These are phyloP conservation scores for Melipona quadrifasciata DNA, from an alignment of 1,140 invertebrate genomes.

Conservation along the genomic window DNA sequence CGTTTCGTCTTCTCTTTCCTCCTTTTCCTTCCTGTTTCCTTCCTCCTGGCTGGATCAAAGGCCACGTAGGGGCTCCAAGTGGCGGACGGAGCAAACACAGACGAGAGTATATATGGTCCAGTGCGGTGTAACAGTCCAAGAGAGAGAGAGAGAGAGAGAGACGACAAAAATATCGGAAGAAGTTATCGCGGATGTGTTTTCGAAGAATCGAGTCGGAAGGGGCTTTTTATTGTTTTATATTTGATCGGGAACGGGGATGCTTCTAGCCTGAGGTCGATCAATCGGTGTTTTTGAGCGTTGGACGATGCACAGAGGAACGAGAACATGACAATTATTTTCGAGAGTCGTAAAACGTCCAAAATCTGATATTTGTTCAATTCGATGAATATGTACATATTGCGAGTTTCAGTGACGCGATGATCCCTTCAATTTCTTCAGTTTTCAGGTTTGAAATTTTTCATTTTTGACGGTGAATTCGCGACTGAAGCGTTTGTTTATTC, in stretches of 20 bases:
- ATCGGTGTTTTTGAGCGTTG: not conserved
- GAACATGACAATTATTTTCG: too few species aligned
- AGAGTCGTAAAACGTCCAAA: too few species aligned
- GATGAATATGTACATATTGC: too few species aligned
- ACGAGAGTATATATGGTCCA: not conserved
- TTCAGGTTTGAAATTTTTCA: too few species aligned
- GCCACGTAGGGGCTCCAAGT: too few species aligned
- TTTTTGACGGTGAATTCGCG: too few species aligned
- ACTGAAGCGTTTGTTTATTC: too few species aligned
- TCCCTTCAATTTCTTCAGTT: too few species aligned
- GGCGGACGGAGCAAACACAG: not conserved
- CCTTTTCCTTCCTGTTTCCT: not conserved
- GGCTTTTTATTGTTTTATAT: too few species aligned
- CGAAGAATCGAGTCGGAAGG: not conserved
- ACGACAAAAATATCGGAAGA: not conserved
- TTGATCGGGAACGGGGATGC: too few species aligned
- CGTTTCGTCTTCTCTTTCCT: not conserved
- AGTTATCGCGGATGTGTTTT: not conserved
- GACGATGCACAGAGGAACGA: not conserved
- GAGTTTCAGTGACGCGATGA: too few species aligned
- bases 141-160: not conserved
- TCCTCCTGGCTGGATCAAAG: not conserved
- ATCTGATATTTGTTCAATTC: too few species aligned
- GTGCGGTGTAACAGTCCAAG: not conserved
- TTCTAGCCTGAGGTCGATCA: not conserved